Conservation (phyloP, 1,140 invertebrate species). For the Mesaphorura yosii region DNA sequence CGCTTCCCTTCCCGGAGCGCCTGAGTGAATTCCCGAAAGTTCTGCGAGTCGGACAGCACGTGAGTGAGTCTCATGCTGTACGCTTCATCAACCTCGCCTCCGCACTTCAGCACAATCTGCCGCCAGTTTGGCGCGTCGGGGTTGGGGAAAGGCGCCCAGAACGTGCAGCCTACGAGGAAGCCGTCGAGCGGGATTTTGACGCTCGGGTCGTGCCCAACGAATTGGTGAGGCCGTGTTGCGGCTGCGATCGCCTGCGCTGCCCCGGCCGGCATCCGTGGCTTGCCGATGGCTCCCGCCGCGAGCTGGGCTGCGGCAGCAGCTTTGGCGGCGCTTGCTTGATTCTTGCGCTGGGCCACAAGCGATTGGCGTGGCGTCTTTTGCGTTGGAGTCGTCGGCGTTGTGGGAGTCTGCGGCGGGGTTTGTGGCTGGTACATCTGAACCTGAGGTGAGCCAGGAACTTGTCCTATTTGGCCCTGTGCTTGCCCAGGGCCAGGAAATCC, state of each 20-base stretch:
- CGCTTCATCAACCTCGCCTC: conserved; percentile 73
- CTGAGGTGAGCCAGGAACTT: neutral
- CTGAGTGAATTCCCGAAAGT: conserved; percentile 74
- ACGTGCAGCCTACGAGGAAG: conserved; percentile 83
- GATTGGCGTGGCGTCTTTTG: conserved; percentile 39
- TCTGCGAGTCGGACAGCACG: conserved; percentile 78
- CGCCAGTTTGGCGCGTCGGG: conserved; percentile 47
- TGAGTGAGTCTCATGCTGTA: conserved; percentile 81
- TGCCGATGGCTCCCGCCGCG: too few species aligned
- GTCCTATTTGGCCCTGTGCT: neutral
- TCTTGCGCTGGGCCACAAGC: conserved; percentile 16
- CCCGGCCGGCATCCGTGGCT: too few species aligned
- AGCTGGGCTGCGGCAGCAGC: too few species aligned
- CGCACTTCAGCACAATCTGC: conserved; percentile 69
- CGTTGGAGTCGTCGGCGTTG: neutral
- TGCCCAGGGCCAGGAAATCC: too few species aligned
- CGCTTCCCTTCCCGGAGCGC: conserved; percentile 60
- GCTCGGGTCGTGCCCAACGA: conserved; percentile 76
- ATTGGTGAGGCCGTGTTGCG: conserved; percentile 42
- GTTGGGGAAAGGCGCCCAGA: conserved; percentile 39
- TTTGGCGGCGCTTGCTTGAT: too few species aligned
- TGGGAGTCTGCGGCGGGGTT: neutral
- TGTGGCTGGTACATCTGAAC: neutral
- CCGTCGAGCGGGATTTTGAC: conserved; percentile 69
- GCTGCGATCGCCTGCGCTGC: too few species aligned